Conservation (phyloP, 2,797 vertebrate genomes). For the Nasua narica region DNA sequence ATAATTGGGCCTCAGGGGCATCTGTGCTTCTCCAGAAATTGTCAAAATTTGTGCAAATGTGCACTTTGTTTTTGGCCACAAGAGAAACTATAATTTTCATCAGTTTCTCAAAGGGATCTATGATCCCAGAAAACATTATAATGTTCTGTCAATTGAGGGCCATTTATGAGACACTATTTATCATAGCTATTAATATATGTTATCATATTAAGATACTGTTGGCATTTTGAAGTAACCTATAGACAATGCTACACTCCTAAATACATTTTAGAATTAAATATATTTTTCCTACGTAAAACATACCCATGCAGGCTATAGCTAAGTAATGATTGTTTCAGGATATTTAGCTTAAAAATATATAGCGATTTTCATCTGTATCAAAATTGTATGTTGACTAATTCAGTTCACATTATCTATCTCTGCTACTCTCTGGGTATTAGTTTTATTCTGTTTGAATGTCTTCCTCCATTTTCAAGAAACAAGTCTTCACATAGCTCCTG, state of each 20-base stretch:
- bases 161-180: background rate
- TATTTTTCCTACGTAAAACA: background rate
- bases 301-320: background rate
- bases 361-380: background rate
- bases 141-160: background rate
- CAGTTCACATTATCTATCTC: background rate
- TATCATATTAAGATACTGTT: background rate
- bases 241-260: background rate
- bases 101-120: background rate
- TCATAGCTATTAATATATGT: background rate
- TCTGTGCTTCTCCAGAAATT: conserved; percentile 32
- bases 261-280: background rate
- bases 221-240: background rate
- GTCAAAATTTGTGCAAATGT: background rate
- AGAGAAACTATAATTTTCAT: background rate
- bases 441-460: background rate
- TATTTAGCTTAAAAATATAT: background rate
- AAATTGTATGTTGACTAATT: background rate
- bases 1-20: conserved; percentile 60
- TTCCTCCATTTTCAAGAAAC: background rate
- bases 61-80: background rate
- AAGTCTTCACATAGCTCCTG: background rate
- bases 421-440: background rate
- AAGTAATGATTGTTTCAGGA: background rate
- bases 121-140: background rate